These are phyloP conservation scores for Dryococelus australis DNA, from an alignment of 2,888 invertebrate genomes.

Conservation along the genomic window DNA sequence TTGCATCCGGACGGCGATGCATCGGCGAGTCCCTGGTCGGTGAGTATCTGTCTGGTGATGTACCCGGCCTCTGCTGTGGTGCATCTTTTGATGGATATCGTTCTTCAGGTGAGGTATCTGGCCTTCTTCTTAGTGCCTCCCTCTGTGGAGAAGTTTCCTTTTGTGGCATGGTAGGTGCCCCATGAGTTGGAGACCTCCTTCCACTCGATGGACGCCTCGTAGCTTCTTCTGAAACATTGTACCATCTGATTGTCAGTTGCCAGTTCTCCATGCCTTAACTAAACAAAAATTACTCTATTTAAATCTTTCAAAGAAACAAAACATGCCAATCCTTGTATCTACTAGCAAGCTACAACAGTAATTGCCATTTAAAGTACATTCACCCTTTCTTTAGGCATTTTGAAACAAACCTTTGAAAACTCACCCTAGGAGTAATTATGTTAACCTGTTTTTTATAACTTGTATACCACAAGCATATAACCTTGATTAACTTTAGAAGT, in stretches of 20 bases:
- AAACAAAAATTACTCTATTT: too few species aligned
- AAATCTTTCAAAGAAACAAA: too few species aligned
- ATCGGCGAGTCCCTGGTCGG: not conserved
- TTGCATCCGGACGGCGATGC: not conserved
- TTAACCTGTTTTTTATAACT: too few species aligned
- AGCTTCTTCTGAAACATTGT: not conserved
- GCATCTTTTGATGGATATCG: not conserved
- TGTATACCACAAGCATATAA: too few species aligned
- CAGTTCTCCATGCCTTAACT: too few species aligned
- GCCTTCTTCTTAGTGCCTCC: not conserved
- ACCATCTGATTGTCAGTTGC: not conserved
- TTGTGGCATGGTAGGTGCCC: not conserved
- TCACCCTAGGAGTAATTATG: too few species aligned
- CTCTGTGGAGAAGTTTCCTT: conserved; percentile 8
- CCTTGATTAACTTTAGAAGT: too few species aligned
- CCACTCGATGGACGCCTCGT: not conserved
- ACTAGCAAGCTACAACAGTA: too few species aligned
- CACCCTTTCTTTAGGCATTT: too few species aligned
- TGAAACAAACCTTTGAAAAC: too few species aligned
- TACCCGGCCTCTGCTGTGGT: not conserved
- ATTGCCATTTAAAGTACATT: too few species aligned
- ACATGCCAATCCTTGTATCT: too few species aligned
- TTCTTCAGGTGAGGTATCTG: conserved; percentile 21
- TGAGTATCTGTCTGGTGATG: not conserved
- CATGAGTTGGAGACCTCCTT: conserved; percentile 16